A percentile compares a stretch with the other conserved stretches of the same genome.
Conservation (phyloP, 2,888 invertebrate genomes). For the Sicus ferrugineus region DNA sequence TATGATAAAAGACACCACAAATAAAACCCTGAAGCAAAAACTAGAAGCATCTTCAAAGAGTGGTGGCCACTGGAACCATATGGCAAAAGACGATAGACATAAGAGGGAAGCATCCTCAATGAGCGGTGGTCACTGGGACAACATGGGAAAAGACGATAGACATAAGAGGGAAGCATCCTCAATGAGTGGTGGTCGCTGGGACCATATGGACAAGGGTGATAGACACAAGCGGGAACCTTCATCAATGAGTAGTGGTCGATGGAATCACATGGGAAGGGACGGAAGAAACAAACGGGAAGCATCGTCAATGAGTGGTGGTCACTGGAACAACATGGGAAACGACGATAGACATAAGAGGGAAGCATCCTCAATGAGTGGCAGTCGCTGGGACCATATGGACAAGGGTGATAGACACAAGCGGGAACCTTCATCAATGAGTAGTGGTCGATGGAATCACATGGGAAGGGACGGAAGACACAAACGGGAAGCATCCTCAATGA, state of each 20-base stretch:
- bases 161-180: neutral
- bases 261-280: no score
- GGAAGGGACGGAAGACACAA: no score
- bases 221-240: neutral
- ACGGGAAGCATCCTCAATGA: no score
- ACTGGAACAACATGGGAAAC: no score
- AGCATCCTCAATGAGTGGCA: no score
- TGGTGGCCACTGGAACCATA: neutral
- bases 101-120: neutral
- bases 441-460: neutral
- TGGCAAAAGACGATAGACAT: neutral
- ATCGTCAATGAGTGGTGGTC: no score
- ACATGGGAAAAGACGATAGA: neutral
- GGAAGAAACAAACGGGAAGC: no score
- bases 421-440: neutral
- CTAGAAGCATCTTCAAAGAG: neutral
- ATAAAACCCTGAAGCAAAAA: neutral
- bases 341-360: no score
- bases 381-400: no score
- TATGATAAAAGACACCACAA: neutral
- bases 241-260: no score
- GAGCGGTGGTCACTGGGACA: neutral
- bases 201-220: conserved; percentile 13
- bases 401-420: neutral
- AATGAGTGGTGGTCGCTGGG: neutral